These are phyloP conservation scores for Ictalurus punctatus DNA, from an alignment of 2,113 vertebrate species.

Conservation along the genomic window DNA sequence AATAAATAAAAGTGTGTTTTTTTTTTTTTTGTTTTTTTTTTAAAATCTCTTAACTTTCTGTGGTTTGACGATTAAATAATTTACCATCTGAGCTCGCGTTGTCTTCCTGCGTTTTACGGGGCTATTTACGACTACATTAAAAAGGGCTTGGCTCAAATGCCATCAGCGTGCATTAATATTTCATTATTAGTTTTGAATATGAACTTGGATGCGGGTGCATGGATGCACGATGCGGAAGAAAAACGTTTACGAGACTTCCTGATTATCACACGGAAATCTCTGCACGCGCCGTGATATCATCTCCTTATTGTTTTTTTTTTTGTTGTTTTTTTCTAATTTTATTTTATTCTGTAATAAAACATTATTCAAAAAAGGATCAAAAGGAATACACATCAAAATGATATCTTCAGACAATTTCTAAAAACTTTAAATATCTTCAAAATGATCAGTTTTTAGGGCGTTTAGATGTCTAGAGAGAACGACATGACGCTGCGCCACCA, in stretches of 20 bases:
- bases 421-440: neutral
- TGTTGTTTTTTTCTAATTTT: neutral
- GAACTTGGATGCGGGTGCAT: neutral
- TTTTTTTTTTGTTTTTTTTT: too few relatives aligned
- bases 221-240: neutral
- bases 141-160: conserved; percentile 1
- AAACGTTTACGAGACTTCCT: neutral
- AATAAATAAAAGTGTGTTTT: too few relatives aligned
- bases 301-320: neutral
- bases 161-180: neutral
- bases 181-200: conserved; percentile 14
- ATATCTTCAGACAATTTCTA: neutral
- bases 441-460: conserved; percentile 52
- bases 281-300: neutral
- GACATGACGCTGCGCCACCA: conserved; percentile 52
- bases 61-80: conserved; percentile 10
- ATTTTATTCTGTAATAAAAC: neutral
- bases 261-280: neutral
- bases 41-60: neutral
- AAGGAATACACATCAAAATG: conserved; percentile 38
- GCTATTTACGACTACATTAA: conserved; percentile 2
- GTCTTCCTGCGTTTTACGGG: conserved; percentile 15
- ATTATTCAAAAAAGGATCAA: conserved; percentile 40
- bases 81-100: neutral
- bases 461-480: conserved; percentile 7